A percentile compares a stretch with the other conserved stretches of the same genome.
phyloP scores from a whole-genome alignment of 2,888 invertebrate genomes.

The Melanostoma mellinum region DNA sequence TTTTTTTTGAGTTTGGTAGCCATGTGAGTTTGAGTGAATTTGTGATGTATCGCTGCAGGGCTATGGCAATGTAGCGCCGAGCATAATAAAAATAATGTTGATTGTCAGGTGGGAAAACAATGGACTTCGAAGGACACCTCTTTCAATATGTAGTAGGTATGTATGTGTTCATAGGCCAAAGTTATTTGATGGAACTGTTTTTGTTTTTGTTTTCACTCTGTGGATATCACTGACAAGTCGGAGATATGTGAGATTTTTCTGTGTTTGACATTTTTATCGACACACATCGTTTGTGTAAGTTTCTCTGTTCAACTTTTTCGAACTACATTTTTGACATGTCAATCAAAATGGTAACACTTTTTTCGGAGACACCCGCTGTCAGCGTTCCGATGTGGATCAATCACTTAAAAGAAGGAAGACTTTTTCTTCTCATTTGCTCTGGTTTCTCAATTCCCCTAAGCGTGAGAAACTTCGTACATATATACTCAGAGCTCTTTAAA shows the following conservation, averaged over 20 bases:
- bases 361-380: neutral
- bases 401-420: too few species aligned
- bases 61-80: constrained; percentile 45
- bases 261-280: constrained; percentile 58
- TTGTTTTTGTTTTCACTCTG: constrained; percentile 8
- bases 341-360: neutral
- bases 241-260: constrained; percentile 32
- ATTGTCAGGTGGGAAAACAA: constrained; percentile 69
- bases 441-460: neutral
- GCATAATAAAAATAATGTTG: constrained; percentile 58
- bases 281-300: constrained; percentile 23
- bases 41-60: constrained; percentile 38
- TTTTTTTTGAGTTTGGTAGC: neutral
- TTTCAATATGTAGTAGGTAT: neutral
- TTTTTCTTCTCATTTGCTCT: too few species aligned
- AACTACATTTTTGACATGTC: neutral
- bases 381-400: too few species aligned
- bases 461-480: constrained; percentile 8
- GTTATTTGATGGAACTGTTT: constrained; percentile 1
- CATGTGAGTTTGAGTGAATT: neutral
- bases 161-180: neutral
- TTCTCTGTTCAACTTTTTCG: neutral
- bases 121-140: constrained; percentile 52
- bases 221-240: constrained; percentile 37
- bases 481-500: neutral